Evolutionary conservation across 2,113 vertebrate species (phyloP).

Genomic region (Brevimyrus niger): DNA sequence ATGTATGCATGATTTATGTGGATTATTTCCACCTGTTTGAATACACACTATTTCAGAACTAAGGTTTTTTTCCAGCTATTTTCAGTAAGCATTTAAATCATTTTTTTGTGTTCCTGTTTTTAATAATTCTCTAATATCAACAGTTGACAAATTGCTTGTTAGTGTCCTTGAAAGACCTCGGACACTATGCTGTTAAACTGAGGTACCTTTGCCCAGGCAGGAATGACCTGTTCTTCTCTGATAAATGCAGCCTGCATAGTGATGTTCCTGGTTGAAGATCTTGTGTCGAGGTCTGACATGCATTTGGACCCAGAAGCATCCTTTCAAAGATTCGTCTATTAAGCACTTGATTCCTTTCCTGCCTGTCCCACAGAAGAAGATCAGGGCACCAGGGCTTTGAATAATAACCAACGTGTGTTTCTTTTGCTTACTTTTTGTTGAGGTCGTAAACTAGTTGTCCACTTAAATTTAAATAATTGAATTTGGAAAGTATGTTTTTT

Average conservation of each 20-base stretch:
- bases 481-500: neutral
- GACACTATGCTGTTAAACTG: neutral
- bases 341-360: neutral
- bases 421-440: neutral
- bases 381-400: neutral
- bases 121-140: neutral
- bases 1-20: neutral
- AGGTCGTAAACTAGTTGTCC: neutral
- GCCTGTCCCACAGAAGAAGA: neutral
- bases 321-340: neutral
- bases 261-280: neutral
- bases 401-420: neutral
- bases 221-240: neutral
- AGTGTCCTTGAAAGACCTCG: neutral
- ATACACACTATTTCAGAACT: neutral
- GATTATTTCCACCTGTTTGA: neutral
- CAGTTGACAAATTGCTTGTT: neutral
- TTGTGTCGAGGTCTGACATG: neutral
- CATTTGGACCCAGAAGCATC: neutral
- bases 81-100: neutral
- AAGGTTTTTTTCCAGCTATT: neutral
- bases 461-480: neutral
- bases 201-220: neutral
- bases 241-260: neutral
- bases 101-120: neutral